Evolutionary conservation across 1,140 invertebrate genomes (phyloP).

Genomic region (Rhopalosiphum maidis): DNA sequence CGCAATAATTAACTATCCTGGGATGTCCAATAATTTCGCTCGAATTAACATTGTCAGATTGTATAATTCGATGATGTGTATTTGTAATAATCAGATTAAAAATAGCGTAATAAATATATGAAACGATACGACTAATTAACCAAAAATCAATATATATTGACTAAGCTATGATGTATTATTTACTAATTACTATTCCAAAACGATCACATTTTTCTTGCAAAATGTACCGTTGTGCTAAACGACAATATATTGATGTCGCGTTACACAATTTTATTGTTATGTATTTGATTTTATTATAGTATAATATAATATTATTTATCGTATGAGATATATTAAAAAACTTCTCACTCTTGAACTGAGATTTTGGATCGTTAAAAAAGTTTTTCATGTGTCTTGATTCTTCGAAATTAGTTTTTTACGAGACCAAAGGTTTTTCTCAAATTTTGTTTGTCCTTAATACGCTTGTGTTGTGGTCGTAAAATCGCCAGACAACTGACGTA

Average conservation of each 20-base stretch:
- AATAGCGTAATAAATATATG: neutral
- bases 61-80: neutral
- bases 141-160: neutral
- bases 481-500: neutral
- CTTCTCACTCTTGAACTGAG: neutral
- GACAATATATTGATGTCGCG: neutral
- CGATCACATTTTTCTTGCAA: neutral
- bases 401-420: slow-evolving; percentile 22
- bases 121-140: neutral
- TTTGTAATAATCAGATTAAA: slow-evolving; percentile 1
- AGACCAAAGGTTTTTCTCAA: neutral
- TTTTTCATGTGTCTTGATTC: neutral
- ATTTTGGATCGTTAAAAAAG: neutral
- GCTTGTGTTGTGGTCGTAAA: slow-evolving; percentile 19
- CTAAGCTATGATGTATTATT: neutral
- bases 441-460: neutral
- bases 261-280: neutral
- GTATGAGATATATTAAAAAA: neutral
- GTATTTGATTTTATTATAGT: neutral
- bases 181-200: neutral
- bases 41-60: neutral
- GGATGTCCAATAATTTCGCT: neutral
- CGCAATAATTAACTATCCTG: neutral
- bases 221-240: neutral
- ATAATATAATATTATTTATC: neutral